These are phyloP conservation scores for Scortum barcoo DNA, from an alignment of 2,113 vertebrate genomes.

Conservation along the genomic window DNA sequence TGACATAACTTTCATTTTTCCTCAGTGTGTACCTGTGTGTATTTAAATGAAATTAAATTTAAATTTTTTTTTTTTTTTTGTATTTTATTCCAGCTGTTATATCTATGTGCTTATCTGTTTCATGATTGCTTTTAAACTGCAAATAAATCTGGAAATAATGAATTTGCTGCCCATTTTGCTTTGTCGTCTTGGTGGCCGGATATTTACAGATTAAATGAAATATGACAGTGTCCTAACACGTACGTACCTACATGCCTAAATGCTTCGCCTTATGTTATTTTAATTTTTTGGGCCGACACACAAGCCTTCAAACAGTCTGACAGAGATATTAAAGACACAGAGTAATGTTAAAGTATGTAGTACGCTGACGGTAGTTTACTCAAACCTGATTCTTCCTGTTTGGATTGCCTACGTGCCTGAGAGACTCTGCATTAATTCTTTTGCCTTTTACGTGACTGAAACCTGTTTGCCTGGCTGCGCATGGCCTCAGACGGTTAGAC, in stretches of 20 bases:
- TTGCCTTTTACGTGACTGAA: neutral
- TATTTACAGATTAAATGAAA: neutral
- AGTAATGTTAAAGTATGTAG: no score
- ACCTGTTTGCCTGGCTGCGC: neutral
- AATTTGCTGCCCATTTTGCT: neutral
- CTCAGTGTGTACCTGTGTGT: neutral
- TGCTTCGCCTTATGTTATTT: neutral
- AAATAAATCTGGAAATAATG: constrained; percentile 65
- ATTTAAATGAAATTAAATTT: no score
- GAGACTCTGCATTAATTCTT: neutral
- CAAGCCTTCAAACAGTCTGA: neutral
- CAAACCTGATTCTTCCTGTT: neutral
- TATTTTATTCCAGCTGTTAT: constrained; percentile 34
- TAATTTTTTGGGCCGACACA: neutral
- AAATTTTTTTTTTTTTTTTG: no score
- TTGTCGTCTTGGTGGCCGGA: neutral
- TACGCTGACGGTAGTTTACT: constrained; percentile 1
- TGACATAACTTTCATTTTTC: constrained; percentile 4
- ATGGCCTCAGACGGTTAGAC: neutral
- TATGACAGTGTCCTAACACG: no score
- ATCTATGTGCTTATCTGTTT: constrained; percentile 31
- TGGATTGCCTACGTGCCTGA: neutral
- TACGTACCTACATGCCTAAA: no score
- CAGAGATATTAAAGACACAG: neutral
- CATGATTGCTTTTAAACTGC: constrained; percentile 48